Evolutionary conservation across 2,113 vertebrate genomes (phyloP).

Genomic region (Pteropus alecto): DNA sequence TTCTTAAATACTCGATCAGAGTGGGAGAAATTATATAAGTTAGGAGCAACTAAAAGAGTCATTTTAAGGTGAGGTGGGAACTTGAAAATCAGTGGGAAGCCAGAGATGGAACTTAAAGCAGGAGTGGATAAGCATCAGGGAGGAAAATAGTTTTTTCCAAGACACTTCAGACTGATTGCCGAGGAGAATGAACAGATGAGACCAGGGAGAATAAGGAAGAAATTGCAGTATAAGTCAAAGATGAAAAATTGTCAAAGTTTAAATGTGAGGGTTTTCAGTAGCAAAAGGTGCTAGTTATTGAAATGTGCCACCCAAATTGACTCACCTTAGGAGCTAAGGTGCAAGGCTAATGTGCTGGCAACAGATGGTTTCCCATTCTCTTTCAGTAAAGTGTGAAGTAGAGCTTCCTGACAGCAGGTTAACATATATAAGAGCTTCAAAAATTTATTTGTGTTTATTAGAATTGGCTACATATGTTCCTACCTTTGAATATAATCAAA

Average conservation of each 20-base stretch:
- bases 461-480: not conserved
- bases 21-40: not conserved
- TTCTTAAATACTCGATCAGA: not conserved
- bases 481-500: not conserved
- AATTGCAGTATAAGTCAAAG: conserved; percentile 47
- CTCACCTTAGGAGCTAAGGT: conserved; percentile 15
- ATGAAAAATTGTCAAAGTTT: conserved; percentile 57
- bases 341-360: conserved; percentile 8
- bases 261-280: conserved; percentile 37
- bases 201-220: conserved; percentile 22
- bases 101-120: not conserved
- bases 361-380: conserved; percentile 19
- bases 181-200: not conserved
- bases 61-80: conserved; percentile 47
- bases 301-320: conserved; percentile 1
- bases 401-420: not conserved
- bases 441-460: not conserved
- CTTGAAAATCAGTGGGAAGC: conserved; percentile 48
- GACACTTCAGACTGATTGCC: conserved; percentile 61
- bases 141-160: conserved; percentile 36
- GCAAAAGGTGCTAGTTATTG: conserved; percentile 36
- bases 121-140: conserved; percentile 18
- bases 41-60: not conserved
- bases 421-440: not conserved
- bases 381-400: conserved; percentile 28